Evolutionary conservation across 2,113 vertebrate species (phyloP), one percentile per base, ranked within the genome.

Genomic region (Notechis scutatus): DNA sequence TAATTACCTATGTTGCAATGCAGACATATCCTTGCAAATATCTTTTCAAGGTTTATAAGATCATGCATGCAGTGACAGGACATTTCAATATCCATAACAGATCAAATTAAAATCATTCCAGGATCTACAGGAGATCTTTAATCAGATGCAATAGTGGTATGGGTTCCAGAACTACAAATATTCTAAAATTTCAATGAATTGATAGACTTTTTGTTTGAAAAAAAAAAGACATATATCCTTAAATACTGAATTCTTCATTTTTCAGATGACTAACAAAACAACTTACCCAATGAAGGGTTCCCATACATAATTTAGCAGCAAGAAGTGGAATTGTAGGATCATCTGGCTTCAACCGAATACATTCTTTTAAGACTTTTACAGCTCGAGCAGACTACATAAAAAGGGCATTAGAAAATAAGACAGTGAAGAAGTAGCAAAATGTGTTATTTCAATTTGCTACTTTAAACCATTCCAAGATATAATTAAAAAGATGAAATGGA

Each of bases 241-340:
- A 52, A 87, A 64, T 81, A 11, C 3, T 74, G 8, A 81, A 50
- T 52, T 6, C 91, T 47, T 87, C 91, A 55, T 34, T 55, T 56
- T 55, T 87, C 47, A 87, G 23, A 50, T 50, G 55, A 42, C n/a
- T 50, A 86, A 69, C 88, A 89, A 92, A 92, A 81, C 39, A 5
- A 91, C 98, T 98, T 97, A 99, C 99, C 99, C 99, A 99, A 97
- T 99, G 99, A 26, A 99, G 97, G 91, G 99, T 98, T 96, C 99
- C 99, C 91, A 99, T 99, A 90, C 99, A 99, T 90, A 99, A 98
- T 96, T 99, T 99, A 87, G 99, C 98, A 5, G 99, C 99, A 47
- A 99, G 98, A 59, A 99, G 98, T 0, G 99, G 99, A 94, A 99
- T 99, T 91, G 99, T 99, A 94, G 99, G 98, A 92, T 99, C 99